phyloP scores from a whole-genome alignment of 2,113 vertebrate species.

The Cinclus cinclus region DNA sequence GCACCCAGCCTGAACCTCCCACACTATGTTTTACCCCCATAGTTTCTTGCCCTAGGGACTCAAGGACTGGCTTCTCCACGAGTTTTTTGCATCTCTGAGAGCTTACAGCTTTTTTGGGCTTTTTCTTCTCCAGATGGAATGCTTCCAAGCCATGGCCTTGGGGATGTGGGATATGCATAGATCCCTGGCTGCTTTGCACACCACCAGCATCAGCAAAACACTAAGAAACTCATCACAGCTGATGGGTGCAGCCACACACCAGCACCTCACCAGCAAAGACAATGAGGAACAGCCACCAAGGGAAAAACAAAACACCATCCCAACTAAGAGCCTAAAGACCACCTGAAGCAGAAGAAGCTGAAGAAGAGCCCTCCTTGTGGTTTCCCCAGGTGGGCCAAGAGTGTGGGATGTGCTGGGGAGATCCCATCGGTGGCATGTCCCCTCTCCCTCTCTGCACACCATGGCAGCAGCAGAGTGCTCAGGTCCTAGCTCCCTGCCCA shows the following conservation, averaged over 20 bases:
- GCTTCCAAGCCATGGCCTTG: background rate
- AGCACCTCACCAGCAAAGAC: background rate
- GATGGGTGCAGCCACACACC: background rate
- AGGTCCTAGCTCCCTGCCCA: background rate
- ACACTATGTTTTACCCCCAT: background rate
- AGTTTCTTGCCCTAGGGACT: background rate
- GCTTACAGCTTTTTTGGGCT: fast-evolving
- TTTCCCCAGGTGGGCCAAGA: background rate
- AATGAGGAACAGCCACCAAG: fast-evolving
- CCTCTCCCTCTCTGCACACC: fast-evolving
- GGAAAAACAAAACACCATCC: background rate
- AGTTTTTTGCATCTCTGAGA: background rate
- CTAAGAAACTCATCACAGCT: background rate
- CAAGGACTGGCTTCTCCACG: background rate
- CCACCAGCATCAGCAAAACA: background rate
- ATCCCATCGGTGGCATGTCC: fast-evolving
- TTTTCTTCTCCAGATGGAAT: background rate
- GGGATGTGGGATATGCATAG: background rate
- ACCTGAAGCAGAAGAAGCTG: fast-evolving
- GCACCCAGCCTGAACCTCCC: background rate
- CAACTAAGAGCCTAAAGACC: background rate
- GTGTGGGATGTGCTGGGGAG: fast-evolving
- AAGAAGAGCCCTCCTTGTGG: background rate
- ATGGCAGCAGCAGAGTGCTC: background rate
- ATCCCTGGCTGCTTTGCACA: background rate